Base-by-base conservation (phyloP, 2,113 vertebrate species). In the Oncorhynchus clarkii region DNA sequence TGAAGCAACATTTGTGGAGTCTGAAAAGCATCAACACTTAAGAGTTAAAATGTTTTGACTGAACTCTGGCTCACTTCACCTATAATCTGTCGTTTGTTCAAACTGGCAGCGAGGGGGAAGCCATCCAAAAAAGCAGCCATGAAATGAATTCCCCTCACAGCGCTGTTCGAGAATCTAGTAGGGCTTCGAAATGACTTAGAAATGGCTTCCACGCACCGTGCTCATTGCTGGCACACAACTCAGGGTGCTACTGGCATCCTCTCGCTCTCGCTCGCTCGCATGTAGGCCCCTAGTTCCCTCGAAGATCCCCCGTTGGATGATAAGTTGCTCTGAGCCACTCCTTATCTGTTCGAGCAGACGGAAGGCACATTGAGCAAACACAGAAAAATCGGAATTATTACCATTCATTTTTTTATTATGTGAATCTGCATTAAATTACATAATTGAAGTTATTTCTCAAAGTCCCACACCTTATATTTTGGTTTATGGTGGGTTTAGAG, bases 61-160 rank as follows among this genome's bases (percentile, higher is more conserved):
- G 60, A 22, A 34, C 18, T 29, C 62, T 51, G 29, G 39, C 59
- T 48, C 6, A 22, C 24, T 8, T 66, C 39, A n/a, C 4, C 34
- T 49, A 49, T 45, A 54, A 67, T 68, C 18, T 29, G 20, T 69
- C 27, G 14, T 69, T 39, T 57, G 51, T 59, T 22, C 45, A 34
- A 67, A 34, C 20, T 14, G 29, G 16, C 11, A 3, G 14, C 14
- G 27, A 18, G 14, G 18, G 9, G 39, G 39, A 45, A n/a, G 34
- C 39, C 39, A 34, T 67, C 71, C 22, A n/a, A 71, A 31, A 73
- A 66, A 29, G 66, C 65, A 78, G 51, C 77, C 77, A 31, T 70
- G 64, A 77, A 82, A 77, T 64, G 24, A 76, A 66, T 62, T 80
- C 71, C 45, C 0, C 49, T 29, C 26, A 14, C 60, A 29, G 7